Base-by-base conservation (phyloP, 2,888 invertebrate species). In the Gryllus longicercus region DNA sequence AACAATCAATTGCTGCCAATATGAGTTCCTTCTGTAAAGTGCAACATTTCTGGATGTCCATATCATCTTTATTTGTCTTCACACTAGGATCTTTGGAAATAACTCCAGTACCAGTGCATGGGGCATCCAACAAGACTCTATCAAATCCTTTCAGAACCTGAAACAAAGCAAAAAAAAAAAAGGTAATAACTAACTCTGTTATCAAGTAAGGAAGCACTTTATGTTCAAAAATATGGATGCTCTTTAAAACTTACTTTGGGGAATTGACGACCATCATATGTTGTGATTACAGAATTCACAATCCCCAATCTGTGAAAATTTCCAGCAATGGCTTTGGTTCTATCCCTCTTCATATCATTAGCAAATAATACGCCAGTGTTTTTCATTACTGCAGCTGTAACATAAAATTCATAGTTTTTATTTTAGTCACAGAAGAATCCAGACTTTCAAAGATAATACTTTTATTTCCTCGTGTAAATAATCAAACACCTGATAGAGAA, bases 101-200 rank as follows among this genome's bases (percentile, higher is more conserved):
- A 14, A 99, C 98, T 50, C 99, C 99, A 0, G 99, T 98, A 63
- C 99, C 99, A 74, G 97, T 96, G 86, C 99, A 99, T 0, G 99
- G 99, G 0, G 99, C 99, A 89, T 99, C 99, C 78, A 99, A 88
- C 51, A 99, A 88, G 11, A 99, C 96, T 84, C 99, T 91, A 87
- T 99, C 99, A 86, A 99, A 99, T 2, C 96, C 95, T 85, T 93
- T 95, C 86, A 97, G 94, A 16, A 95, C 90, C 87, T 94, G 89
- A 82, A 84, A 83, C 77, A 77, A 79, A 81, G 76, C 25, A 25
- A 25, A 25, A 25, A 25, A 25, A 38, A 75, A 38, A 38, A 0
- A 8, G 8, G 4, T 38, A 38, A 8, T 38, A 38, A 5, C 5
- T 38, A 38, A 38, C 38, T 8, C 38, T 4, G 4, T 38, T 38